phyloP scores from a whole-genome alignment of 2,888 invertebrate genomes.

The Agrotis puta region DNA sequence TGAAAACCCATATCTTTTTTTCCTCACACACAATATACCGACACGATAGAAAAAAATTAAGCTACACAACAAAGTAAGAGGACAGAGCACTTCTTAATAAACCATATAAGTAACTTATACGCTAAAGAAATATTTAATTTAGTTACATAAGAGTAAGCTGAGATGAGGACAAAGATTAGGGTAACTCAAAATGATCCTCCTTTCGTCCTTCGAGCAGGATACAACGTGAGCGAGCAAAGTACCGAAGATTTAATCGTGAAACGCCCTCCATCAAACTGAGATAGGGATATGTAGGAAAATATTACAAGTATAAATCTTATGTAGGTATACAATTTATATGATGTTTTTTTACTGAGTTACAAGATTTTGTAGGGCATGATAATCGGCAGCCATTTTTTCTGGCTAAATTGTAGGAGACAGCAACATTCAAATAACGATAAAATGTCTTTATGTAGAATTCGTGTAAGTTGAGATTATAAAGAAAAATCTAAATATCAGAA shows the following conservation, averaged over 20 bases:
- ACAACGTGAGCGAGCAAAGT: slow-evolving; percentile 37
- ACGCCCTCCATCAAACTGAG: slow-evolving; percentile 49
- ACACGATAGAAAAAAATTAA: slow-evolving; percentile 7
- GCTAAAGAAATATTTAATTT: slow-evolving; percentile 49
- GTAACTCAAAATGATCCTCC: slow-evolving; percentile 24
- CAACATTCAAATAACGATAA: not conserved
- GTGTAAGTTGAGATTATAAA: too few relatives aligned
- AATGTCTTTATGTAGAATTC: not conserved
- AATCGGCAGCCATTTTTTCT: slow-evolving; percentile 28
- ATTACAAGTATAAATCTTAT: slow-evolving; percentile 51
- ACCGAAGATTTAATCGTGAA: slow-evolving; percentile 53
- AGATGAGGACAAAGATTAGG: slow-evolving; percentile 45
- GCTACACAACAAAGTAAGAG: not conserved
- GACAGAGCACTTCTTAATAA: not conserved
- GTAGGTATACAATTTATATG: slow-evolving; percentile 38
- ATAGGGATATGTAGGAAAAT: slow-evolving; percentile 44
- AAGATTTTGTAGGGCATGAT: slow-evolving; percentile 10
- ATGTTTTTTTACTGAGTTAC: slow-evolving; percentile 34
- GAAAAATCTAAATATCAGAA: too few relatives aligned
- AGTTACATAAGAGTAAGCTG: slow-evolving; percentile 26
- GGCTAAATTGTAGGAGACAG: not conserved
- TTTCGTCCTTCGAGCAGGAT: slow-evolving; percentile 19
- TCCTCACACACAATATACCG: not conserved
- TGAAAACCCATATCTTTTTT: not conserved
- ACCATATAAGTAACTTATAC: slow-evolving; percentile 11